phyloP scores from a whole-genome alignment of 2,797 vertebrate genomes.

The Synaphobranchus kaupii region DNA sequence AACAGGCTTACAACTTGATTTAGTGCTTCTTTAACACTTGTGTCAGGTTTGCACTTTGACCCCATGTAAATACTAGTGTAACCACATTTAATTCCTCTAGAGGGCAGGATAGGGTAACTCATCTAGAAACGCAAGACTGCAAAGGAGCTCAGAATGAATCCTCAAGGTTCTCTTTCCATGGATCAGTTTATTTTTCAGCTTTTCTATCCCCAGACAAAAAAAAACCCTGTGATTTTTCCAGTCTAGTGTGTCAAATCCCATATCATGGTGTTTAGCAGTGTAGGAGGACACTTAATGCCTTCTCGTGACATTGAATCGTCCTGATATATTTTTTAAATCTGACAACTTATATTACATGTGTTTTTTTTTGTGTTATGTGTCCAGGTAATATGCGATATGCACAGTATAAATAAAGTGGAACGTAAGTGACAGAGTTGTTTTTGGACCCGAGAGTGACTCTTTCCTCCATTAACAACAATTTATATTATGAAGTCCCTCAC shows the following conservation, averaged over 20 bases:
- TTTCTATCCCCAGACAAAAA: not conserved
- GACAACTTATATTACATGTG: not conserved
- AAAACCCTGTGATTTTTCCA: too few species aligned
- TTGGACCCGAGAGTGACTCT: not conserved
- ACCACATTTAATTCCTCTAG: slow-evolving; percentile 40
- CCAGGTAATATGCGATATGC: not conserved
- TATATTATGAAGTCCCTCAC: not conserved
- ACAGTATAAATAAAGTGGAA: not conserved
- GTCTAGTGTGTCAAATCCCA: too few species aligned
- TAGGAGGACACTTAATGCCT: too few species aligned
- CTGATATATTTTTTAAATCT: not conserved
- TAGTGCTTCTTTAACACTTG: not conserved
- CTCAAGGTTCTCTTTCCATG: not conserved
- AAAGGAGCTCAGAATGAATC: not conserved
- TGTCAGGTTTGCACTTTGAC: not conserved
- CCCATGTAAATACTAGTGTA: not conserved
- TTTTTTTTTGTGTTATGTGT: not conserved
- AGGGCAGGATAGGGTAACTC: slow-evolving; percentile 43
- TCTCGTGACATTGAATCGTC: too few species aligned
- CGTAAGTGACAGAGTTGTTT: not conserved
- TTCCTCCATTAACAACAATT: not conserved
- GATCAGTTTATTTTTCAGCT: not conserved
- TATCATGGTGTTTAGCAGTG: too few species aligned
- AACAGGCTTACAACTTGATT: not conserved
- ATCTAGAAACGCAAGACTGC: not conserved